Evolutionary conservation across 2,797 vertebrate species (phyloP).

Genomic region (Lophotriccus pileatus): DNA sequence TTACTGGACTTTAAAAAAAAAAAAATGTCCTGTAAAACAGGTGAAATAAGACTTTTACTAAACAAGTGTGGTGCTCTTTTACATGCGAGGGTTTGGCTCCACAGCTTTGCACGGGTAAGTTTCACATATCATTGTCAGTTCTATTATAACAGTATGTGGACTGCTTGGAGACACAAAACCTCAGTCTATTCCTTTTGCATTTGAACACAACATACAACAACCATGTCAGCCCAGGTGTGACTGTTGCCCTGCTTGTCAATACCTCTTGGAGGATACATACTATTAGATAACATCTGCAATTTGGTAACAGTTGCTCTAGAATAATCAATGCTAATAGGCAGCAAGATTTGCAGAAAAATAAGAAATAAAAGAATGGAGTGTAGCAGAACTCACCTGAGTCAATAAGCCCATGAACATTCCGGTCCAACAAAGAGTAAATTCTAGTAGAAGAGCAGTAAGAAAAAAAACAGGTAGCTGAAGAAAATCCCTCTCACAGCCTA

Average conservation of each 20-base stretch:
- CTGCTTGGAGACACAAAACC: not conserved
- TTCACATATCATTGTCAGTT: not conserved
- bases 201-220: not conserved
- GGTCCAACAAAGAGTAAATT: not conserved
- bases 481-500: not conserved
- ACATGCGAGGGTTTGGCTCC: not conserved
- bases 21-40: not conserved
- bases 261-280: not conserved
- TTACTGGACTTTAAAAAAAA: not conserved
- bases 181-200: not conserved
- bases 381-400: not conserved
- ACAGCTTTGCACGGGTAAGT: not conserved
- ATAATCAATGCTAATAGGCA: not conserved
- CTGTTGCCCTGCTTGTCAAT: not conserved
- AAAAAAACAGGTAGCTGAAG: not conserved
- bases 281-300: not conserved
- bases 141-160: not conserved
- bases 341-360: not conserved
- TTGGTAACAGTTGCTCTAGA: not conserved
- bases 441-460: not conserved
- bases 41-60: not conserved
- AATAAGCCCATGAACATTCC: not conserved
- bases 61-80: not conserved
- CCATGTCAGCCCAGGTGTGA: not conserved
- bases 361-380: not conserved